Evolutionary conservation across 2,797 vertebrate genomes (phyloP).

Genomic region (Sebastes melanostomus): DNA sequence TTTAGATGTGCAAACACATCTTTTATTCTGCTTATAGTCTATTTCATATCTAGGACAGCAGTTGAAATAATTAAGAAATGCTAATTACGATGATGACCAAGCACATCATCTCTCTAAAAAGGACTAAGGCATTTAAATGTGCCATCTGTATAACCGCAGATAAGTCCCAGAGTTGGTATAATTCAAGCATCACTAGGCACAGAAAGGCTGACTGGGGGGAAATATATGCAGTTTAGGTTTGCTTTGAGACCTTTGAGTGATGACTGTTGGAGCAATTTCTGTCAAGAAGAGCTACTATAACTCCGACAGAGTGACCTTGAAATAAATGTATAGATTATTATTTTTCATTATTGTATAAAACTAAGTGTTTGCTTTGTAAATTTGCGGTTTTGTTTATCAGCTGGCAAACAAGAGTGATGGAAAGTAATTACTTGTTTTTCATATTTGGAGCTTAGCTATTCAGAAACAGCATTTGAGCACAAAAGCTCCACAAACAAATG

Average conservation of each 20-base stretch:
- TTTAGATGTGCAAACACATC: background rate
- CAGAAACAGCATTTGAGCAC: background rate
- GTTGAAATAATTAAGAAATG: slow-evolving; percentile 45
- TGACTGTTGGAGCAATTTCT: background rate
- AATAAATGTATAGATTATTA: background rate
- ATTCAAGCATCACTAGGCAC: slow-evolving; percentile 29
- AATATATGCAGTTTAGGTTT: slow-evolving; percentile 6
- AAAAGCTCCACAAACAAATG: background rate
- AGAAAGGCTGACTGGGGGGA: slow-evolving; percentile 29
- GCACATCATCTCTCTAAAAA: slow-evolving; percentile 8
- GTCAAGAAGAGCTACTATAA: background rate
- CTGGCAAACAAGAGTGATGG: background rate
- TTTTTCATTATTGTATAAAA: background rate
- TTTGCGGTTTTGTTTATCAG: background rate
- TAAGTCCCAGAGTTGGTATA: slow-evolving; percentile 18
- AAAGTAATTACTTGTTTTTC: background rate
- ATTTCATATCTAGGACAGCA: background rate
- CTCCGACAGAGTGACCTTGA: background rate
- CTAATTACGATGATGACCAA: slow-evolving; percentile 44
- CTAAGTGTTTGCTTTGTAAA: background rate
- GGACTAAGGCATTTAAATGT: slow-evolving; percentile 9
- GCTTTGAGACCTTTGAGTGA: background rate
- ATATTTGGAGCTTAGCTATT: background rate
- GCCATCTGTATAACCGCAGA: slow-evolving; percentile 37
- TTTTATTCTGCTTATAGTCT: slow-evolving; percentile 4